Conservation (phyloP, 2,888 invertebrate genomes). For the Balanococcus diminutus region DNA sequence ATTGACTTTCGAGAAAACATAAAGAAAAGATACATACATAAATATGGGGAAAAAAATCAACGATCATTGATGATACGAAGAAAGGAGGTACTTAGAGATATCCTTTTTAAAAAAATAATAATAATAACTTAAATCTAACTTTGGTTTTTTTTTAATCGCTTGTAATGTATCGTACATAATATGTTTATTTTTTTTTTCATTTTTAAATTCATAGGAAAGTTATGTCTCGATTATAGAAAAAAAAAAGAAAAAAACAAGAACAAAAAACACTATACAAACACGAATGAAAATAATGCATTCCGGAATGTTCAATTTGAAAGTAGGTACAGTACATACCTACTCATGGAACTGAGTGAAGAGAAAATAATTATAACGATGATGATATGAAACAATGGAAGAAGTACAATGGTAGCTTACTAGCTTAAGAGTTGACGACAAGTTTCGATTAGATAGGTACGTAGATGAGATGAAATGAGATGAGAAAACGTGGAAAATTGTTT, state of each 20-base stretch:
- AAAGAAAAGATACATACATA: not conserved
- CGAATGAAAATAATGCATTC: not conserved
- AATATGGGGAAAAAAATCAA: not conserved
- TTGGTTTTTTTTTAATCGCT: not conserved
- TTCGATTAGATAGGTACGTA: too few relatives aligned
- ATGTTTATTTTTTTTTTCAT: not conserved
- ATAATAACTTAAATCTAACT: not conserved
- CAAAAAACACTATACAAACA: not conserved
- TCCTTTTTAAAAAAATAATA: not conserved
- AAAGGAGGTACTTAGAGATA: not conserved
- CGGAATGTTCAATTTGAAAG: not conserved
- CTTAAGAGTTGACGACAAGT: too few relatives aligned
- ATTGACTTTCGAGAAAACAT: not conserved
- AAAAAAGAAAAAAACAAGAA: not conserved
- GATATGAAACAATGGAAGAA: too few relatives aligned
- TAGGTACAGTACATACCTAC: too few relatives aligned
- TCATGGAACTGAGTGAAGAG: too few relatives aligned
- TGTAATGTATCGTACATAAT: not conserved
- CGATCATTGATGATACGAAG: not conserved
- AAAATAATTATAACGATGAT: too few relatives aligned
- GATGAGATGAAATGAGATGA: too few relatives aligned
- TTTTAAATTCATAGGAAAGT: slow-evolving; percentile 8
- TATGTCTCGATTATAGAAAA: not conserved
- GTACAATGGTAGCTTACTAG: too few relatives aligned
- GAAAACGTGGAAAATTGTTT: not conserved